Conservation (phyloP, 2,888 invertebrate genomes). For the Neoaliturus tenellus region DNA sequence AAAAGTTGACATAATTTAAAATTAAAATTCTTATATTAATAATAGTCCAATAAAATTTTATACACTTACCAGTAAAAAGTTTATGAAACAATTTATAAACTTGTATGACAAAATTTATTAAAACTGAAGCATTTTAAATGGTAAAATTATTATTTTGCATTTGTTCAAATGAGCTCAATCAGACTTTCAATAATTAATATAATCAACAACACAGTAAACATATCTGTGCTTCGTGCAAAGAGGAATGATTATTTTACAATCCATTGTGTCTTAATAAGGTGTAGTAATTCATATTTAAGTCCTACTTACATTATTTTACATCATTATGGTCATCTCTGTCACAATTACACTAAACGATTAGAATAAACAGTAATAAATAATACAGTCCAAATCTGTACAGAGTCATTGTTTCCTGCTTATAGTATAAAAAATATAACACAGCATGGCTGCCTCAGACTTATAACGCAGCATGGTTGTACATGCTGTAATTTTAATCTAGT, state of each 20-base stretch:
- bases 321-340: conserved; percentile 42
- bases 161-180: conserved; percentile 10
- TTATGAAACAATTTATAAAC: too few species aligned
- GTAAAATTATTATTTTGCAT: too few species aligned
- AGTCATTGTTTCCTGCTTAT: neutral
- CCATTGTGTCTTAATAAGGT: neutral
- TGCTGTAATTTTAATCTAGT: neutral
- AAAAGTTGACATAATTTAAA: too few species aligned
- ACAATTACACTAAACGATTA: conserved; percentile 11
- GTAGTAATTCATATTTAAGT: neutral
- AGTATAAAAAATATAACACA: conserved; percentile 42
- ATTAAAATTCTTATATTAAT: too few species aligned
- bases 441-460: conserved; percentile 40
- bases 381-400: neutral
- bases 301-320: conserved; percentile 36
- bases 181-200: conserved; percentile 8
- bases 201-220: neutral
- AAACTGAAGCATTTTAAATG: too few species aligned
- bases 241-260: neutral
- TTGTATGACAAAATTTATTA: too few species aligned
- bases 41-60: too few species aligned
- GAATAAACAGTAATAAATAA: conserved; percentile 28
- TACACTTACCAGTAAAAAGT: too few species aligned
- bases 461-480: neutral
- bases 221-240: neutral